Base-by-base conservation (phyloP, 2,888 invertebrate species). In the Mesoligia furuncula region DNA sequence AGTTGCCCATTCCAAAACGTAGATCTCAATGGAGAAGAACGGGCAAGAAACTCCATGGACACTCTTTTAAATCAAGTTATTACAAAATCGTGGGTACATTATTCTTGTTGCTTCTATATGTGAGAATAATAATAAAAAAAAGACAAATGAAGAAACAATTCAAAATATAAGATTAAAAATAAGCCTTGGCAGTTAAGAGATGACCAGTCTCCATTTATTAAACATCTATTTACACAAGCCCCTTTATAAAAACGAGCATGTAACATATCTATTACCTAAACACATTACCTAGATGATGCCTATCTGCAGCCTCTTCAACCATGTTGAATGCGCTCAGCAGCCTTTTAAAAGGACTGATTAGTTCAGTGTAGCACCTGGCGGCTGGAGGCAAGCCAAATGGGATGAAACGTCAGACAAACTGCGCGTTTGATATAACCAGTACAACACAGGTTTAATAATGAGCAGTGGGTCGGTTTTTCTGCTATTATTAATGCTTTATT, bases 351-450 rank as follows among this genome's bases (percentile, higher is more conserved):
- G 13, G 27, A 42, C 73, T 78, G 73, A 83, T 85, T 85, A 78
- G 78, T 69, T 76, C 68, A 45, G 59, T 42, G 57, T 61, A 71
- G 27, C 20, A 36, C 51, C 61, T 62, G 76, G 73, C 69, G 39
- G 45, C 64, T 79, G 87, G 77, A 81, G 48, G 51, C 42, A 24
- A 69, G 80, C 83, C 73, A 83, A 88, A 83, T 88, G 83, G 72
- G 70, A 77, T 83, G 65, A 71, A 87, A 57, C 67, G 61, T n/a
- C 77, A 36, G 17, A 54, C 36, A 59, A 68, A 71, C 59, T 62
- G 54, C 64, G 64, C 67, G 31, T 65, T 75, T 77, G 79, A 71
- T 85, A 39, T 62, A 73, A 65, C 75, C 66, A 54, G 80, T 77
- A 69, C 62, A 39, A 68, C 72, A 83, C 62, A 20, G 36, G 57